Conservation (phyloP, 1,140 invertebrate genomes). For the Dendrolimus kikuchii region DNA sequence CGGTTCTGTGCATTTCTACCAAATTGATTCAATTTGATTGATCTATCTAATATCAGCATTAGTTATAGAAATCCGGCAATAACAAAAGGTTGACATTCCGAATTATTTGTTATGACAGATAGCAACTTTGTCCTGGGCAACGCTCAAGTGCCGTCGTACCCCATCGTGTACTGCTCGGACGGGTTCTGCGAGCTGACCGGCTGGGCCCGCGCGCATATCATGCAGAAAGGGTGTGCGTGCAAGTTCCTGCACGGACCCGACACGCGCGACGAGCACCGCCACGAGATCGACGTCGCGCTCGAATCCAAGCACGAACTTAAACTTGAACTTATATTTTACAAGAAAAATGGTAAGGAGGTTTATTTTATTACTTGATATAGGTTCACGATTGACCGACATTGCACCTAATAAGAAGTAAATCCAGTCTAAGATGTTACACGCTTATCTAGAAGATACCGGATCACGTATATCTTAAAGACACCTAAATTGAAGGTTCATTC, state of each 20-base stretch:
- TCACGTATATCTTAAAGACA: too few relatives aligned
- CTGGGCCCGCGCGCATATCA: conserved; percentile 93
- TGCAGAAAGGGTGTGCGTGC: conserved; percentile 97
- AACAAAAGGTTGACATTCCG: too few relatives aligned
- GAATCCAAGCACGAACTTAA: conserved; percentile 93
- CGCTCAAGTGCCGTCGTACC: conserved; percentile 93
- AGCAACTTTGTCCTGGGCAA: conserved; percentile 98
- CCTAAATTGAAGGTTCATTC: too few relatives aligned
- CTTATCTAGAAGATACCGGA: too few relatives aligned
- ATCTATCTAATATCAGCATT: too few relatives aligned
- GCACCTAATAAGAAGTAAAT: too few relatives aligned
- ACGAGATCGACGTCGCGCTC: conserved; percentile 90
- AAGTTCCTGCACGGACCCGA: conserved; percentile 95
- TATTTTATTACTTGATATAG: background rate
- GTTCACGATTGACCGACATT: too few relatives aligned
- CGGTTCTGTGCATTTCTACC: too few relatives aligned
- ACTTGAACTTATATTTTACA: conserved; percentile 94
- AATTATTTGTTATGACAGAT: conserved; percentile 75
- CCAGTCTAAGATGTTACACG: too few relatives aligned
- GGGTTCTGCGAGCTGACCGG: conserved; percentile 98
- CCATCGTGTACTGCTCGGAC: conserved; percentile 98
- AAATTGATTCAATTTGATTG: too few relatives aligned
- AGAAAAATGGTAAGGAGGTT: conserved; percentile 87
- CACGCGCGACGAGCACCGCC: conserved; percentile 90
- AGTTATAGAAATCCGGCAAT: too few relatives aligned